Percentiles rank a stretch among this genome's conserved stretches.
These are phyloP conservation scores for Pristiophorus japonicus DNA, from an alignment of 2,113 vertebrate species.

Conservation along the genomic window DNA sequence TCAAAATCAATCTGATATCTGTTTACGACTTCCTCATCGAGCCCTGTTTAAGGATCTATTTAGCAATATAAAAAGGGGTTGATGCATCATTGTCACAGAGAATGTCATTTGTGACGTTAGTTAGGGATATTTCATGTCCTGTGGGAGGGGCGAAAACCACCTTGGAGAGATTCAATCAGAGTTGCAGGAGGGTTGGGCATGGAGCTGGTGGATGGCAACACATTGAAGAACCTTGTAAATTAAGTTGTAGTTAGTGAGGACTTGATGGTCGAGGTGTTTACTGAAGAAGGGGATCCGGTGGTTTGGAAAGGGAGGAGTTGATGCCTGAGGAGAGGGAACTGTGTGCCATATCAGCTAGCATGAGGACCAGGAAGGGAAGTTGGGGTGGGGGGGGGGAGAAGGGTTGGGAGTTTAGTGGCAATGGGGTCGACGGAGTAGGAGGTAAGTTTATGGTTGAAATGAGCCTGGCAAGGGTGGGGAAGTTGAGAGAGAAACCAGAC, in stretches of 20 bases:
- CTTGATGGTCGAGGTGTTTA: background rate
- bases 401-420: background rate
- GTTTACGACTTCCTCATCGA: background rate
- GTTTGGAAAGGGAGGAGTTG: background rate
- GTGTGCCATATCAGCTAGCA: background rate
- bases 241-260: background rate
- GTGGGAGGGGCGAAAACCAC: background rate
- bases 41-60: background rate
- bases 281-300: background rate
- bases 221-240: background rate
- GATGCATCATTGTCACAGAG: background rate
- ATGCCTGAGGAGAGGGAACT: background rate
- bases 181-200: background rate
- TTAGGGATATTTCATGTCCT: background rate
- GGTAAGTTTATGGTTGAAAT: background rate
- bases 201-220: background rate
- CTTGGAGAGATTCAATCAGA: background rate
- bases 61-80: background rate
- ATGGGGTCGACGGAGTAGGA: background rate
- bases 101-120: background rate
- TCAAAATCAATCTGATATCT: background rate
- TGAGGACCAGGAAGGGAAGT: background rate
- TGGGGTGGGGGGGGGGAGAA: too few species aligned
- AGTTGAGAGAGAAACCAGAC: background rate
- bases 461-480: background rate